Base-by-base conservation (phyloP, 2,888 invertebrate genomes). In the Hoplodrina blanda region DNA sequence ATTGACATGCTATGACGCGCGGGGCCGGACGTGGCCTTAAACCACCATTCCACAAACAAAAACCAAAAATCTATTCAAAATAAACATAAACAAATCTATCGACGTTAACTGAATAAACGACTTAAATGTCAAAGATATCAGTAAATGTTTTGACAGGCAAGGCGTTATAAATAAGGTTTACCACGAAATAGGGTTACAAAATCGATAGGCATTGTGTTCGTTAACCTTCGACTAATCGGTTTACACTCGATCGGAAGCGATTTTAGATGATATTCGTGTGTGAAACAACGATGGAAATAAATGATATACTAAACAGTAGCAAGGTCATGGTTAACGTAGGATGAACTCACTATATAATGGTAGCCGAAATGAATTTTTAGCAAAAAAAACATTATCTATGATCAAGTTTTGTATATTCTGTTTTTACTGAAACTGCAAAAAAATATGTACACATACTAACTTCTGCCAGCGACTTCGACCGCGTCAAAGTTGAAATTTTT, bases 201-300 rank as follows among this genome's bases (percentile, higher is more conserved):
- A 82, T 84, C 80, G 70, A 79, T 82, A 66, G 37, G 25, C 63
- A 65, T 73, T 72, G 67, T 76, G 68, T 64, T 73, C 73, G 71
- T 60, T 69, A 82, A 79, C 84, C 80, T 83, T 84, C 53, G 55
- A 55, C 59, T 75, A 75, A 83, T 76, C 73, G 63, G 72, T 77
- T 80, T 62, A 81, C 69, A 73, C 64, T 59, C 46, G 57, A 78
- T 69, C 70, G 50, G 56, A 76, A 76, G 37, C 76, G 57, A 73
- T 63, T 64, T 81, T 69, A 64, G 72, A 60, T 41, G 20, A 54
- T 57, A 63, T 41, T 41, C 49, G 50, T 63, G 20, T 62, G 41
- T 65, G 61, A 63, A 76, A 76, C 62, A 69, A 71, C 57, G 67
- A 53, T 68, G 59, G 54, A 64, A 72, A 76, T 80, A 69, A 71